Base-by-base conservation (phyloP, 2,888 invertebrate species). In the Macrosoma leucophasiata region DNA sequence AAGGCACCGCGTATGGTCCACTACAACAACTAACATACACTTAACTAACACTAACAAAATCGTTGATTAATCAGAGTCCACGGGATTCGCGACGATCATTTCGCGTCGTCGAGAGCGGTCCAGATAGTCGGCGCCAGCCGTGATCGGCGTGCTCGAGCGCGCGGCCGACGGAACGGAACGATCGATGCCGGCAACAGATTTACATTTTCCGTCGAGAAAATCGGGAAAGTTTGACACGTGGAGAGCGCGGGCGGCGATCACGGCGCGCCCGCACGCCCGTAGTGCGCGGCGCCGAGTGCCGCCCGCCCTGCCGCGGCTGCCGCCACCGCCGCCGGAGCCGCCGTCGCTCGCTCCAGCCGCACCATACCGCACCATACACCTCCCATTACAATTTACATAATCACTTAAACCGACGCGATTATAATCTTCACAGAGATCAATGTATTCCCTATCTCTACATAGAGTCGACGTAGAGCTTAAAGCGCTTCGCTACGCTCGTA, bases 211-310 rank as follows among this genome's bases (percentile, higher is more conserved):
- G 72, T 64, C 51, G 62, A 69, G 79, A 69, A 78, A 73, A 81
- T 82, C 82, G 81, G 68, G 65, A 82, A 84, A 84, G 82, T 84
- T 84, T 82, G 75, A 72, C 72, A 74, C 74, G 75, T 75, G 76
- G 59, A 60, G 61, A 61, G 58, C 58, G 64, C 74, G 70, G 72
- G 72, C 72, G 69, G 71, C 64, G 53, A 62, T 45, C 54, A 69
- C 72, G 68, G 75, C 76, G 81, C 84, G 81, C 76, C 84, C 82
- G 82, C 81, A 74, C 82, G 75, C 76, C 70, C 68, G 64, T 64
- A 76, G 63, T 64, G 81, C 81, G 78, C 75, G 75, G 69, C 78
- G 75, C 70, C 74, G 78, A 82, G 66, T 84, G 82, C 79, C 77
- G 78, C 77, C 76, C 77, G 75, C 73, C 74, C 77, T 67, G 57